Conservation (phyloP, 2,888 invertebrate genomes). For the Amphipyra tragopoginis region DNA sequence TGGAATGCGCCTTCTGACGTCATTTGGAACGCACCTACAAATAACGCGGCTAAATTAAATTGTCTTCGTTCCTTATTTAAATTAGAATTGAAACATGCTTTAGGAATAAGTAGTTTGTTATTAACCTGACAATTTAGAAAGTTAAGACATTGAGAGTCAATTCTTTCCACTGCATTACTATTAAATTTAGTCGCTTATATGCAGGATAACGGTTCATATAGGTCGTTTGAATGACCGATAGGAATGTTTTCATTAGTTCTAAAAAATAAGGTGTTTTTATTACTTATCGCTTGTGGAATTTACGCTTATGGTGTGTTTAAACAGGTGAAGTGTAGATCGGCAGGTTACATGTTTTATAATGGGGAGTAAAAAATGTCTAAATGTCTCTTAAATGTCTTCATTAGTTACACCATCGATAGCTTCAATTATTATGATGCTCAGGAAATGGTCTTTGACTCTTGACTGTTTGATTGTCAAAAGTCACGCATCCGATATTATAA, state of each 20-base stretch:
- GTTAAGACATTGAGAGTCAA: slow-evolving; percentile 8
- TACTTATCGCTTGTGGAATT: slow-evolving; percentile 65
- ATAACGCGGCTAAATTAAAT: slow-evolving; percentile 57
- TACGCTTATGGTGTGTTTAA: slow-evolving; percentile 42
- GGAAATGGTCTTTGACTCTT: slow-evolving; percentile 17
- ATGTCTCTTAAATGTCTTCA: slow-evolving; percentile 36
- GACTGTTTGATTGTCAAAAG: slow-evolving; percentile 8
- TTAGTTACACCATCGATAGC: slow-evolving; percentile 36
- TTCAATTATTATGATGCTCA: slow-evolving; percentile 35
- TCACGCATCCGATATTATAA: slow-evolving; percentile 16
- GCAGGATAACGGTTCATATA: slow-evolving; percentile 70
- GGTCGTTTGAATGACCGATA: slow-evolving; percentile 63
- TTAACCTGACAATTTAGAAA: slow-evolving; percentile 23
- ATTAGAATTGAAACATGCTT: slow-evolving; percentile 47
- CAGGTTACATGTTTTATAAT: slow-evolving; percentile 18
- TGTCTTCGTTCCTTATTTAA: slow-evolving; percentile 56
- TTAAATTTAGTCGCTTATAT: slow-evolving; percentile 61
- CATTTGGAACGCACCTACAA: slow-evolving; percentile 72
- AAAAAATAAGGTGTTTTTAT: slow-evolving; percentile 68
- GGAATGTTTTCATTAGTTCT: slow-evolving; percentile 69
- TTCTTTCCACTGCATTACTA: slow-evolving; percentile 6
- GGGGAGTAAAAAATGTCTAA: not conserved
- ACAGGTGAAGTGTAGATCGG: slow-evolving; percentile 25
- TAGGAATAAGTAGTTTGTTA: slow-evolving; percentile 43
- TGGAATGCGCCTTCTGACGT: slow-evolving; percentile 84